Percentiles rank a stretch among this genome's conserved stretches.
Conservation (phyloP, 1,140 invertebrate genomes). For the Drosophila insularis region DNA sequence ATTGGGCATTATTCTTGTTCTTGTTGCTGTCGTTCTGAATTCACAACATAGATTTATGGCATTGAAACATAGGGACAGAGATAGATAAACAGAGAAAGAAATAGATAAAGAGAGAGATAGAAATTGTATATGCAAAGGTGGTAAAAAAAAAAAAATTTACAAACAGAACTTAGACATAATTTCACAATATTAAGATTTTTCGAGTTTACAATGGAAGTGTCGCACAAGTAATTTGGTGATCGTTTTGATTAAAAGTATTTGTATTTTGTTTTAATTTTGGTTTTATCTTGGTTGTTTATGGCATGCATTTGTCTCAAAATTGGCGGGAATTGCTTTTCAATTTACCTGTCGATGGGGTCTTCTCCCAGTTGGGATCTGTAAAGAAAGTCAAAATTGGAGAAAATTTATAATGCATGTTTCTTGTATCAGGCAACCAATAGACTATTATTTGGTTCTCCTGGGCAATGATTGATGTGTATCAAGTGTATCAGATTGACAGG, state of each 20-base stretch:
- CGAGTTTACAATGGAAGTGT: constrained; percentile 10
- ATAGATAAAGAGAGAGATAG: constrained; percentile 30
- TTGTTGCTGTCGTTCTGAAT: constrained; percentile 16
- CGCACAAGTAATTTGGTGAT: neutral
- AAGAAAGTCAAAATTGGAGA: neutral
- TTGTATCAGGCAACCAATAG: neutral
- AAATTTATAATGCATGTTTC: constrained; percentile 8
- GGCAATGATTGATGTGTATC: constrained; percentile 11
- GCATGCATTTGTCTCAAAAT: constrained; percentile 33
- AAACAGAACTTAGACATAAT: constrained; percentile 12
- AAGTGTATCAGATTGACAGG: constrained; percentile 8
- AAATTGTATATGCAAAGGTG: constrained; percentile 4
- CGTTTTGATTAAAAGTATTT: neutral
- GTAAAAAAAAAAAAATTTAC: constrained; percentile 15
- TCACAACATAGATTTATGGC: constrained; percentile 44
- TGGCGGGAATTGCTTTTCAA: constrained; percentile 3
- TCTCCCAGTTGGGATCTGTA: neutral
- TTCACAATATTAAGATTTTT: neutral
- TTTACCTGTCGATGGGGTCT: neutral
- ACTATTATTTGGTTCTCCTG: neutral
- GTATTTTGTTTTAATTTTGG: constrained; percentile 6
- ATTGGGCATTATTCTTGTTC: constrained; percentile 36
- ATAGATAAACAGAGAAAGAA: constrained; percentile 46
- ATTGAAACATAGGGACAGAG: constrained; percentile 16
- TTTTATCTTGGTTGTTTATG: constrained; percentile 17